These are phyloP conservation scores for Drosophila anomelani DNA, from an alignment of 2,888 invertebrate species.

Conservation along the genomic window DNA sequence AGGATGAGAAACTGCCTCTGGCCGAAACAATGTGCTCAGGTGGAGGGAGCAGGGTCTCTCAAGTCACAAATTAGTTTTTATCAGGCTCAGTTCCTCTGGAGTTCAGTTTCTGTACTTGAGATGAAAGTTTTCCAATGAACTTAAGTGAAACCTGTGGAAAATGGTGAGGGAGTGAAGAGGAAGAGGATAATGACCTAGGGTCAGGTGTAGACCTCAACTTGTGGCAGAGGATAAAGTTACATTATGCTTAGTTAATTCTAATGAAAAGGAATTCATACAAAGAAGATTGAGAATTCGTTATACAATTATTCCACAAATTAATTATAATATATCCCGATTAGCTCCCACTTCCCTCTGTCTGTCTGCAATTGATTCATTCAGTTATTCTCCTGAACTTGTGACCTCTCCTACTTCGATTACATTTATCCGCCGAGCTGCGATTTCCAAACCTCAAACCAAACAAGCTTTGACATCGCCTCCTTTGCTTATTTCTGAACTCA, in stretches of 20 bases:
- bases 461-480: slow-evolving; percentile 2
- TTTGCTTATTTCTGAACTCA: neutral
- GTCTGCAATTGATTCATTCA: neutral
- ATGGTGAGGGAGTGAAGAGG: too few relatives aligned
- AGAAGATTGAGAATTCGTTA: neutral
- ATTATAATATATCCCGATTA: neutral
- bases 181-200: slow-evolving; percentile 15
- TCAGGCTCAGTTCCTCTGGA: slow-evolving; percentile 36
- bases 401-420: neutral
- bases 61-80: slow-evolving; percentile 63
- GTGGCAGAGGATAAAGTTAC: neutral
- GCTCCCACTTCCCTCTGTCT: too few relatives aligned
- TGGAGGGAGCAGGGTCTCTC: slow-evolving; percentile 20
- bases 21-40: slow-evolving; percentile 60
- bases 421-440: neutral
- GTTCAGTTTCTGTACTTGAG: slow-evolving; percentile 16
- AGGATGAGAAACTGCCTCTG: slow-evolving; percentile 42
- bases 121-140: slow-evolving; percentile 52
- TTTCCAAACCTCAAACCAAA: neutral
- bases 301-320: neutral
- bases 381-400: neutral
- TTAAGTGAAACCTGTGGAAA: slow-evolving; percentile 19
- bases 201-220: slow-evolving; percentile 9
- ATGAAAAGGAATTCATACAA: slow-evolving; percentile 9
- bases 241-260: slow-evolving; percentile 38